These are phyloP conservation scores for Oenanthe melanoleuca DNA, from an alignment of 2,113 vertebrate species.

Conservation along the genomic window DNA sequence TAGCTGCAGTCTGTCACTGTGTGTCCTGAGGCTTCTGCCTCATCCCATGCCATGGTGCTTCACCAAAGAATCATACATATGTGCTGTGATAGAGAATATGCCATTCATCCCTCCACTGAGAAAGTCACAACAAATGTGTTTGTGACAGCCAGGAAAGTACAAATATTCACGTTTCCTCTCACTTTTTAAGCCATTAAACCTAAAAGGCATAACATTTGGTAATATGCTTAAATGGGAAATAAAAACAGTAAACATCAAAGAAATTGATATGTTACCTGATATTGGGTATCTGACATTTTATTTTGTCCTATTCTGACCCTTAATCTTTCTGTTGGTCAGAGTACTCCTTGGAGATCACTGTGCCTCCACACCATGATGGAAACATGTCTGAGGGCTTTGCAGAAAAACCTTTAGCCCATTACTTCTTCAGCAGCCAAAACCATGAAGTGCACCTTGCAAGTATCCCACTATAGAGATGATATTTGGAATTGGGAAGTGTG, in stretches of 20 bases:
- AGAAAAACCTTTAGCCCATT: background rate
- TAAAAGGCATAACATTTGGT: fast-evolving
- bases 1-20: background rate
- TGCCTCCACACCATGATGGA: background rate
- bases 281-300: background rate
- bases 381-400: background rate
- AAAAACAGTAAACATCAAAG: background rate
- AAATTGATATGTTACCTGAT: background rate
- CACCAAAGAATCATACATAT: background rate
- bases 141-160: background rate
- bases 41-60: background rate
- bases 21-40: background rate
- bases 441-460: background rate
- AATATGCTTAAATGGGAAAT: background rate
- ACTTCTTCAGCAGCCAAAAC: background rate
- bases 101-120: background rate
- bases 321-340: background rate
- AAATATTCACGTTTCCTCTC: background rate
- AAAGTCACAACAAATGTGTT: background rate
- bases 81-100: background rate
- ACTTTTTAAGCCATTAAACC: background rate
- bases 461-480: background rate
- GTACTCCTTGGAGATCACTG: background rate
- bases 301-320: background rate
- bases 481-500: background rate